A percentile compares a stretch with the other conserved stretches of the same genome.
These are phyloP conservation scores for Columba guinea DNA, from an alignment of 2,797 vertebrate species.

Conservation along the genomic window DNA sequence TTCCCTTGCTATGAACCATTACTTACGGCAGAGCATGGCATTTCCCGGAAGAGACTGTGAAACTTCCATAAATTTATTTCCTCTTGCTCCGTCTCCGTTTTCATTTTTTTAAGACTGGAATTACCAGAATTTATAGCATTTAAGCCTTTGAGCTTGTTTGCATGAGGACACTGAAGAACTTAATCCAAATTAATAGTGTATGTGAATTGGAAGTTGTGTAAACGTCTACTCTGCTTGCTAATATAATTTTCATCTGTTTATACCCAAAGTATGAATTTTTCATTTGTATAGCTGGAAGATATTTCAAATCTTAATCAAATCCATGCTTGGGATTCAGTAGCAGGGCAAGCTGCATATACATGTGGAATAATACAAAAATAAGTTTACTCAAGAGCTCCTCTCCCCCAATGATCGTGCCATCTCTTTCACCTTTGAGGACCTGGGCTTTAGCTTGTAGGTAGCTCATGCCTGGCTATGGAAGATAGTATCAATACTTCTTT, in stretches of 20 bases:
- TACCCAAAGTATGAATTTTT: background rate
- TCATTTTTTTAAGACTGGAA: background rate
- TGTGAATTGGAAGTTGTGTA: background rate
- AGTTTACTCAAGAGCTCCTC: background rate
- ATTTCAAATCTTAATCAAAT: background rate
- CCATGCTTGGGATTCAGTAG: background rate
- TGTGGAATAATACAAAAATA: background rate
- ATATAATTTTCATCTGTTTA: background rate
- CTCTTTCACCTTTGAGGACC: background rate
- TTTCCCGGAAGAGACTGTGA: background rate
- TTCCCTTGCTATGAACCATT: background rate
- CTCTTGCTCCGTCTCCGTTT: background rate
- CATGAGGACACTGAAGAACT: background rate
- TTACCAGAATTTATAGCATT: background rate
- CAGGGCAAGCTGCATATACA: background rate
- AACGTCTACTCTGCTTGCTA: background rate
- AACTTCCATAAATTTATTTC: background rate
- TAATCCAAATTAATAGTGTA: background rate
- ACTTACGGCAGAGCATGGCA: background rate
- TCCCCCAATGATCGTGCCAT: accelerated
- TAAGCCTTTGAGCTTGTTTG: background rate
- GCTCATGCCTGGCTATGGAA: accelerated
- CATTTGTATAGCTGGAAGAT: background rate
- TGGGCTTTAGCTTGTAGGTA: background rate
- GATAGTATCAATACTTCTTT: background rate